A percentile compares a stretch with the other conserved stretches of the same genome.
Conservation (phyloP, 2,113 vertebrate species). For the Lutjanus erythropterus region DNA sequence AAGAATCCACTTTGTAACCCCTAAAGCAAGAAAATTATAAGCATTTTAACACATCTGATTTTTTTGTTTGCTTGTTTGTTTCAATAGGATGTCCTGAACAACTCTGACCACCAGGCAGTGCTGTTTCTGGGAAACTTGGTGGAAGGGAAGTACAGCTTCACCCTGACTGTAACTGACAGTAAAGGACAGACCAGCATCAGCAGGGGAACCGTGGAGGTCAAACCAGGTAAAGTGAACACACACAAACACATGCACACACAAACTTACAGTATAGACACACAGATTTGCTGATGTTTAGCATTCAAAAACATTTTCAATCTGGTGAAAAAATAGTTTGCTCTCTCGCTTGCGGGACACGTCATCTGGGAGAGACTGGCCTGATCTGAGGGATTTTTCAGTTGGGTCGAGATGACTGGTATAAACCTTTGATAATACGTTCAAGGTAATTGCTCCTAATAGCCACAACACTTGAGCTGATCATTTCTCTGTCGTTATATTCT, state of each 20-base stretch:
- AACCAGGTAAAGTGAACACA: conserved; percentile 83
- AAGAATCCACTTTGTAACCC: not conserved
- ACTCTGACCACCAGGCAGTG: conserved; percentile 94
- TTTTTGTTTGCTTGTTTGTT: not conserved
- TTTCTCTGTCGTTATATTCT: too few species aligned
- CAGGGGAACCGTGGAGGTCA: conserved; percentile 91
- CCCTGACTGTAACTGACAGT: conserved; percentile 93
- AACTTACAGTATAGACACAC: not conserved
- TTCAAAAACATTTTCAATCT: too few species aligned
- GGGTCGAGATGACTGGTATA: too few species aligned
- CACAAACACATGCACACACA: not conserved
- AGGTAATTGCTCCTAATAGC: too few species aligned
- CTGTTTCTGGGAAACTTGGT: conserved; percentile 96
- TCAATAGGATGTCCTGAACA: conserved; percentile 94
- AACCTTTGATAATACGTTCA: too few species aligned
- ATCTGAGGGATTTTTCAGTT: too few species aligned
- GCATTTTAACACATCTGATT: not conserved
- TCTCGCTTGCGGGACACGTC: too few species aligned
- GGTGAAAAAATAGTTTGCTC: too few species aligned
- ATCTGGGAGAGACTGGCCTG: too few species aligned
- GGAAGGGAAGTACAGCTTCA: conserved; percentile 94
- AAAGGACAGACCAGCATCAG: conserved; percentile 93
- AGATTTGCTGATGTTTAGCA: too few species aligned
- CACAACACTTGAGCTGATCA: too few species aligned
- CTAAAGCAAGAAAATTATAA: not conserved